Evolutionary conservation across 2,888 invertebrate species (phyloP), one percentile per base, ranked within the genome.

Genomic region (Cerastis rubricosa): DNA sequence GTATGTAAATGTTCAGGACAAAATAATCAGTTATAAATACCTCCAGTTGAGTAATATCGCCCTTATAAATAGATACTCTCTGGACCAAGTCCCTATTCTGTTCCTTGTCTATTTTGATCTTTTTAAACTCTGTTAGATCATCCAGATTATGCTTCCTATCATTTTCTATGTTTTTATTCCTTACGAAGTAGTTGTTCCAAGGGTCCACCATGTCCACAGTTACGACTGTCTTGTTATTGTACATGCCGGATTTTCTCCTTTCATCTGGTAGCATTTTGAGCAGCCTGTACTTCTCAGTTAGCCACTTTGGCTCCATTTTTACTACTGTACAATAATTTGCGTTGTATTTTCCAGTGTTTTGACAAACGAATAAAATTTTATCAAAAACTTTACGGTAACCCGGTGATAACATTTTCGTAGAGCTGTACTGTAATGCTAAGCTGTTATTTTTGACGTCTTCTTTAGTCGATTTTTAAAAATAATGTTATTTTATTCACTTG

Each of bases 21-120:
- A 35, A 35, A 19, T 29, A 61, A 61, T 35, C 9, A 35, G 61
- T 19, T 64, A 4, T n/a, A 75, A 63, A 54, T 83, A 97, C 97
- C 97, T 98, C 98, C 66, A 99, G 95, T 71, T 97, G 97, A 0
- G 99, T 99, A 43, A 99, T 99, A 91, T 99, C 99, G 3, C 99
- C 99, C 91, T 95, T 95, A 96, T 97, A 98, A 78, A 98, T 93
- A 12, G 97, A 97, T 65, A 98, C 96, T 92, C 97, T 98, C n/a
- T 97, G 94, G 9, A 96, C 94, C n/a, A 98, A 88, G 0, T 87
- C 85, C 51, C 91, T 91, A 89, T 97, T 97, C 82, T 93, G 92
- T 1, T 91, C 84, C 0, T 86, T 65, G 83, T 97, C 90, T 49
- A 96, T 87, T 74, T 89, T 89, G 64, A 92, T 89, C 78, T 94